These are phyloP conservation scores for Sceloporus undulatus DNA, from an alignment of 2,113 vertebrate genomes.

Conservation along the genomic window DNA sequence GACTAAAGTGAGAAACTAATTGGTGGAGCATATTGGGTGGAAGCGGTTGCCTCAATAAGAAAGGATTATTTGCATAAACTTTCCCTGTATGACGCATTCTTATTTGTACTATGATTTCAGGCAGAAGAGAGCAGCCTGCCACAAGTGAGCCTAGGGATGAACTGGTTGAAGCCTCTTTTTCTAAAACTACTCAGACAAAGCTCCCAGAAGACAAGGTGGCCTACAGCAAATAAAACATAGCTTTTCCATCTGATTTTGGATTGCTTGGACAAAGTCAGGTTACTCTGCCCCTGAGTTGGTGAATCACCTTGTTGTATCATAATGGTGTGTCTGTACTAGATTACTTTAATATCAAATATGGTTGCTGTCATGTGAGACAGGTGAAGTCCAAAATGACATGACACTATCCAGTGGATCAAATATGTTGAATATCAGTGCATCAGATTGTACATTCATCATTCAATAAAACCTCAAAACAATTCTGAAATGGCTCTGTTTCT, in stretches of 20 bases:
- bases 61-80: not conserved
- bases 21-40: not conserved
- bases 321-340: not conserved
- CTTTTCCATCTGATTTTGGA: not conserved
- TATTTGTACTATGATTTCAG: slow-evolving; percentile 60
- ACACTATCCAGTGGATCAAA: not conserved
- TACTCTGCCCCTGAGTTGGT: not conserved
- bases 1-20: not conserved
- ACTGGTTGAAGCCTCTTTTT: slow-evolving; percentile 32
- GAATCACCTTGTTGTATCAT: not conserved
- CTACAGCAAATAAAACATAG: slow-evolving; percentile 73
- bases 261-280: not conserved
- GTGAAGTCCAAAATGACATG: not conserved
- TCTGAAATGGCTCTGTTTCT: not conserved
- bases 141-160: slow-evolving; percentile 43
- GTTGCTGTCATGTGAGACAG: not conserved
- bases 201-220: slow-evolving; percentile 65
- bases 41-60: not conserved
- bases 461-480: slow-evolving; percentile 14
- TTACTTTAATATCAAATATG: not conserved
- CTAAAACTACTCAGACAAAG: slow-evolving; percentile 55
- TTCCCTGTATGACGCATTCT: slow-evolving; percentile 12
- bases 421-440: not conserved
- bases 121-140: slow-evolving; percentile 37
- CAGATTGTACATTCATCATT: not conserved